Percentiles rank a stretch among this genome's conserved stretches.
Evolutionary conservation across 2,888 invertebrate species (phyloP).

Genomic region (Spodoptera littoralis): DNA sequence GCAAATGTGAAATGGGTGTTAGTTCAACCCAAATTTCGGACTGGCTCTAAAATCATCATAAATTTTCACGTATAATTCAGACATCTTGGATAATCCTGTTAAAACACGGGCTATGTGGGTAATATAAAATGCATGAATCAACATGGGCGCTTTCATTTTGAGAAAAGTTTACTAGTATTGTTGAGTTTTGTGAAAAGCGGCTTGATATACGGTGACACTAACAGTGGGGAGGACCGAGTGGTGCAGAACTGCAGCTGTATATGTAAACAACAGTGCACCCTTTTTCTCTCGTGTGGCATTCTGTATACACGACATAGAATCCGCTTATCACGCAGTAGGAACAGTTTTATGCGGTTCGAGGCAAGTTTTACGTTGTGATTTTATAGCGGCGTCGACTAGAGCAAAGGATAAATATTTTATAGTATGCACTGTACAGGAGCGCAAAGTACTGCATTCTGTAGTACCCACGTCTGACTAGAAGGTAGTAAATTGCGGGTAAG

Average conservation of each 20-base stretch:
- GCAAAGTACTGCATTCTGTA: too few relatives aligned
- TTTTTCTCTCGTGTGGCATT: constrained; percentile 59
- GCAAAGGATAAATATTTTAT: constrained; percentile 15
- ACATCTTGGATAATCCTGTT: constrained; percentile 21
- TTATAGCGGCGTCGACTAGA: constrained; percentile 8
- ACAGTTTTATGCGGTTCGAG: constrained; percentile 25
- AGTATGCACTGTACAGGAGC: constrained; percentile 4
- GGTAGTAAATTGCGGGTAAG: too few relatives aligned
- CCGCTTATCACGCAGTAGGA: constrained; percentile 40
- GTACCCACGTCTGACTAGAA: too few relatives aligned
- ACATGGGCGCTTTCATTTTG: constrained; percentile 24
- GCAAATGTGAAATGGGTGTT: constrained; percentile 37
- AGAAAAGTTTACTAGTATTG: constrained; percentile 22
- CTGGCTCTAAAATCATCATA: constrained; percentile 21
- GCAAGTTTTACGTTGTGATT: constrained; percentile 32
- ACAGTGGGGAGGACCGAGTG: constrained; percentile 37
- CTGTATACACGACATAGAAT: constrained; percentile 47
- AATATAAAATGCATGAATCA: constrained; percentile 38
- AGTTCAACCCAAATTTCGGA: constrained; percentile 23
- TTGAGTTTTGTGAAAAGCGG: constrained; percentile 25
- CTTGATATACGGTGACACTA: constrained; percentile 46
- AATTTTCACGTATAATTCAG: constrained; percentile 29
- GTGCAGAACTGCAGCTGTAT: constrained; percentile 20
- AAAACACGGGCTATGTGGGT: constrained; percentile 21
- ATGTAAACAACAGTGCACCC: constrained; percentile 57